Evolutionary conservation across 2,797 vertebrate species (phyloP).

Genomic region (Manis crassicaudata): DNA sequence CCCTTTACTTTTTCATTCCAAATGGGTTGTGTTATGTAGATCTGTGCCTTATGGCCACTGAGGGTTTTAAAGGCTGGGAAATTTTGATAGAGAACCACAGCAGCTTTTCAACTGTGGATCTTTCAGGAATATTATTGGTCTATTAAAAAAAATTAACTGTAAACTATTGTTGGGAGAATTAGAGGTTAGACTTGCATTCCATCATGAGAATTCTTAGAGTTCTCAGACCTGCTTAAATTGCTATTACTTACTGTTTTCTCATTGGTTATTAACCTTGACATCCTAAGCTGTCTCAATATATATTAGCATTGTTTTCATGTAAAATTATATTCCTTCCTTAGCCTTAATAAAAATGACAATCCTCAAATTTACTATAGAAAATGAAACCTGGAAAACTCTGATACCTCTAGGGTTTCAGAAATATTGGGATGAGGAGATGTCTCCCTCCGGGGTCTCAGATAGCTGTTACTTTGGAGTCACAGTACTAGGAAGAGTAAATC

Average conservation of each 20-base stretch:
- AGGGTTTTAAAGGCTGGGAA: background rate
- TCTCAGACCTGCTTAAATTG: background rate
- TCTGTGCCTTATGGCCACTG: background rate
- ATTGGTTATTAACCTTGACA: background rate
- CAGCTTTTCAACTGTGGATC: background rate
- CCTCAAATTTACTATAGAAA: background rate
- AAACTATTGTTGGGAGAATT: background rate
- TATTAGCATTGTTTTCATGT: background rate
- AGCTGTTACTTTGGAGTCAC: background rate
- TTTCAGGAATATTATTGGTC: background rate
- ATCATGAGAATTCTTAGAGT: background rate
- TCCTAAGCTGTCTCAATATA: background rate
- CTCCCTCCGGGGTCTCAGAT: background rate
- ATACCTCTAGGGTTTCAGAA: background rate
- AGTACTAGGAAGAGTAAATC: background rate
- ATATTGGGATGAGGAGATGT: background rate
- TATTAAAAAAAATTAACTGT: background rate
- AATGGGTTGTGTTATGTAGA: background rate
- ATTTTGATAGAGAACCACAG: background rate
- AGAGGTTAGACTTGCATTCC: background rate
- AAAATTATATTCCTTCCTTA: background rate
- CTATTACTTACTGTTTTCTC: background rate
- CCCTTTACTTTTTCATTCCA: background rate
- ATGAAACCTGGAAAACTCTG: background rate
- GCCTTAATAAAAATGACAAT: background rate